phyloP scores from a whole-genome alignment of 1,140 invertebrate species.

The Zaprionus tsacasi region DNA sequence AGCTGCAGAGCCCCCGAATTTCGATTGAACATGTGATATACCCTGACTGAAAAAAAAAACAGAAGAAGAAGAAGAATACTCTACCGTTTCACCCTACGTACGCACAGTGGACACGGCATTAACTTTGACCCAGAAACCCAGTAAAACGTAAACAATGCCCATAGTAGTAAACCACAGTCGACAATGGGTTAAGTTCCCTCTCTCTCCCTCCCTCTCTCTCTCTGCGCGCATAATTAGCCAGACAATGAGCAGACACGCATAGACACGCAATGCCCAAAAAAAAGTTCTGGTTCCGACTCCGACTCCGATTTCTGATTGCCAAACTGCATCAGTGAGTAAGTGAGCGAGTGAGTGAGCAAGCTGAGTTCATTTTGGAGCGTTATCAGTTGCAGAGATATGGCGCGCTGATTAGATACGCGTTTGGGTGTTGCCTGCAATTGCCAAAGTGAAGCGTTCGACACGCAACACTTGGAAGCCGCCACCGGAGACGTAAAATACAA shows the following conservation, averaged over 20 bases:
- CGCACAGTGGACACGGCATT: slow-evolving; percentile 22
- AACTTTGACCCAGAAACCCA: slow-evolving; percentile 77
- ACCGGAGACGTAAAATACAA: neutral
- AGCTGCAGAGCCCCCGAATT: slow-evolving; percentile 5
- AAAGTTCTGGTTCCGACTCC: neutral
- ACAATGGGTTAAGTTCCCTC: slow-evolving; percentile 2
- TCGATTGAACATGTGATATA: slow-evolving; percentile 3
- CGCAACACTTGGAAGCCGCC: too few relatives aligned
- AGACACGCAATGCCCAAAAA: slow-evolving; percentile 26
- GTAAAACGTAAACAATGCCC: slow-evolving; percentile 71
- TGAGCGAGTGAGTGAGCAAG: slow-evolving; percentile 10
- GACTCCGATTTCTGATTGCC: neutral
- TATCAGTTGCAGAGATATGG: slow-evolving; percentile 45
- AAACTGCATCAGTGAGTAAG: slow-evolving; percentile 25
- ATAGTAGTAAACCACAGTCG: slow-evolving; percentile 38
- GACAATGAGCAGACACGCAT: slow-evolving; percentile 6
- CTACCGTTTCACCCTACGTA: neutral
- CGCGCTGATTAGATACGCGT: slow-evolving; percentile 58
- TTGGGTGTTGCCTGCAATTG: slow-evolving; percentile 27
- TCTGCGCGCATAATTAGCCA: slow-evolving; percentile 36
- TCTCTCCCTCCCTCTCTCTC: neutral
- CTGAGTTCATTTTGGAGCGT: slow-evolving; percentile 10
- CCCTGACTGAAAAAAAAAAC: slow-evolving; percentile 17
- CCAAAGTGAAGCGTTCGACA: slow-evolving; percentile 17
- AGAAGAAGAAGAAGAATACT: too few relatives aligned